These are phyloP conservation scores for Casuarius casuarius DNA, from an alignment of 2,113 vertebrate species.

Conservation along the genomic window DNA sequence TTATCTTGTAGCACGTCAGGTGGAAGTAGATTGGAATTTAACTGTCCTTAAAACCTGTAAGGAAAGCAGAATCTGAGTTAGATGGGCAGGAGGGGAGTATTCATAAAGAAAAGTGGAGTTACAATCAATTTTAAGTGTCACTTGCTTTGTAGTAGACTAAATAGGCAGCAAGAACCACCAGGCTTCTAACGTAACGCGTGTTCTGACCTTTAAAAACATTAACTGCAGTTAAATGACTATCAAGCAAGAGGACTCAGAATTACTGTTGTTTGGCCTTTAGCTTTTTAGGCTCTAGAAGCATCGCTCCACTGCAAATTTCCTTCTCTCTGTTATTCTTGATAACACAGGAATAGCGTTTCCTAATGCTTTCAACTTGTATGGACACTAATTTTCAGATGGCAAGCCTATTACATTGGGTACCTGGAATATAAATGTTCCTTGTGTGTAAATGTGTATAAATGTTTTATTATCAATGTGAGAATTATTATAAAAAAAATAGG, in stretches of 20 bases:
- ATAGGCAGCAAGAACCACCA: not conserved
- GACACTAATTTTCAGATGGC: not conserved
- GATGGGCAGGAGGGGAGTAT: fast-evolving
- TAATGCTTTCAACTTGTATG: not conserved
- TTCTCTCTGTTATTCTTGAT: not conserved
- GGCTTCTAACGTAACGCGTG: not conserved
- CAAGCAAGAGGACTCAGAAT: not conserved
- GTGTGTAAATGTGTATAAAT: too few species aligned
- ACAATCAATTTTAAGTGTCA: not conserved
- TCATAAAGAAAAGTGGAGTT: not conserved
- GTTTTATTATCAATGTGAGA: not conserved
- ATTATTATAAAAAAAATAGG: fast-evolving
- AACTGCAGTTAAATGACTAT: not conserved
- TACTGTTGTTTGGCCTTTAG: not conserved
- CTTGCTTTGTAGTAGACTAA: not conserved
- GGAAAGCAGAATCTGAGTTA: not conserved
- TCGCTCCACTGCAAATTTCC: not conserved
- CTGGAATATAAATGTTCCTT: not conserved
- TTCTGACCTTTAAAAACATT: not conserved
- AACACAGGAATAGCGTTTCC: not conserved
- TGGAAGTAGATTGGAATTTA: not conserved
- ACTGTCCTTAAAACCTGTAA: not conserved
- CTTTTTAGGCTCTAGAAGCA: not conserved
- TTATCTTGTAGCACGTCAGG: not conserved
- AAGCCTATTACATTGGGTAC: not conserved